phyloP scores from a whole-genome alignment of 2,113 vertebrate genomes.

The Phalacrocorax aristotelis region DNA sequence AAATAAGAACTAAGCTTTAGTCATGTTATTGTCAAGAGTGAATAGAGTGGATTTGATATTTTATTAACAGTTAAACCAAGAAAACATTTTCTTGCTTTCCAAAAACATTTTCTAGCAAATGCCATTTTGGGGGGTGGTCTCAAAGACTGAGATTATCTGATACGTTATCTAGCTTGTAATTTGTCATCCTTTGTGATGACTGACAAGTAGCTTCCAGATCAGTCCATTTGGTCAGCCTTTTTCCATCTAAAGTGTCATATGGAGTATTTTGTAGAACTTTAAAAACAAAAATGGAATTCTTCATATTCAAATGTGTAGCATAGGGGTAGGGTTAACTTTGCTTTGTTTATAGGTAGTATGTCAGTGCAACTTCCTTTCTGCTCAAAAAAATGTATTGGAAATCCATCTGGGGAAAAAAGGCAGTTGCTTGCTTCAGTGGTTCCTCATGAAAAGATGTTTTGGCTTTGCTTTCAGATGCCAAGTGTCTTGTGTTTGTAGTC shows the following conservation, averaged over 20 bases:
- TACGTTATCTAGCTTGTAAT: not conserved
- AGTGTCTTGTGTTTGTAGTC: conserved; percentile 33
- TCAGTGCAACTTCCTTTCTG: not conserved
- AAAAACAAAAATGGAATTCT: not conserved
- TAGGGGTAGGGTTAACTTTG: not conserved
- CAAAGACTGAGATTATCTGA: not conserved
- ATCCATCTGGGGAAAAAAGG: not conserved
- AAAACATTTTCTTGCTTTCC: not conserved
- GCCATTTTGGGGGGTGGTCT: not conserved
- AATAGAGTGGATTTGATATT: not conserved
- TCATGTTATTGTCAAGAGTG: not conserved
- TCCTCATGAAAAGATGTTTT: conserved; percentile 52
- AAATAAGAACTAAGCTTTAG: not conserved
- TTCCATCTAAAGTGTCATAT: accelerated
- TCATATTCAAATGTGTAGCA: not conserved
- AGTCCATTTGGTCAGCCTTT: not conserved
- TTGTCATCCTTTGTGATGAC: not conserved
- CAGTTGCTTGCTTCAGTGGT: conserved; percentile 29
- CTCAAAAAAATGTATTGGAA: not conserved
- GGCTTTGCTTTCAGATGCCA: conserved; percentile 18
- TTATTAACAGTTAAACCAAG: not conserved
- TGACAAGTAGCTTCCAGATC: not conserved
- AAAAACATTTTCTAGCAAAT: not conserved
- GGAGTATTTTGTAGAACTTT: not conserved
- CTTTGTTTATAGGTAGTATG: not conserved